Conservation (phyloP, 1,140 invertebrate species). For the Melitaea cinxia region DNA sequence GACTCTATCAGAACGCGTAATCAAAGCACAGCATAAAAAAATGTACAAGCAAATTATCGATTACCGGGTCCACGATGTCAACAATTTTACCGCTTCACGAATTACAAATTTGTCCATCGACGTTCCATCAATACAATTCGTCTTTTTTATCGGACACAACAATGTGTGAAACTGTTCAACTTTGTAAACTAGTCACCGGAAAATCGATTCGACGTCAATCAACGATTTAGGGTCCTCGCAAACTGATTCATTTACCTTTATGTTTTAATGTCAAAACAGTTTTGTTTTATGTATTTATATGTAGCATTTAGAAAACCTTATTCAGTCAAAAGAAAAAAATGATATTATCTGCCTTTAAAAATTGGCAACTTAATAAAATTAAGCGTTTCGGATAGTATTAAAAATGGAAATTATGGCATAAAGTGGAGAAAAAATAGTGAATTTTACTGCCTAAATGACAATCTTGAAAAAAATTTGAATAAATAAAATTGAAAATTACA, state of each 20-base stretch:
- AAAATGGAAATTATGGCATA: too few relatives aligned
- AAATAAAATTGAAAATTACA: too few relatives aligned
- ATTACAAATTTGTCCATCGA: slow-evolving; percentile 7
- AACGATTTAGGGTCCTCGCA: slow-evolving; percentile 4
- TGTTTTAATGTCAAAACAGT: background rate
- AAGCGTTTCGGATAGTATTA: too few relatives aligned
- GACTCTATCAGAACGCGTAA: too few relatives aligned
- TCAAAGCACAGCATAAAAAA: too few relatives aligned
- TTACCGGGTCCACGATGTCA: background rate
- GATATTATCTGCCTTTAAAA: too few relatives aligned
- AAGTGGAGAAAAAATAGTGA: too few relatives aligned
- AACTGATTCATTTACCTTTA: background rate
- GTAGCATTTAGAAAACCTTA: too few relatives aligned
- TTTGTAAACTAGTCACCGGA: slow-evolving; percentile 18
- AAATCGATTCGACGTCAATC: slow-evolving; percentile 16
- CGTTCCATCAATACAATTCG: slow-evolving; percentile 7
- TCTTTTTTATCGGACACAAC: slow-evolving; percentile 16
- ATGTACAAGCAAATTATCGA: background rate
- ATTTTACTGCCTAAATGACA: too few relatives aligned
- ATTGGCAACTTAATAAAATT: too few relatives aligned
- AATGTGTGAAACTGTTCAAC: slow-evolving; percentile 16
- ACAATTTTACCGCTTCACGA: background rate
- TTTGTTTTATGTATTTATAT: too few relatives aligned
- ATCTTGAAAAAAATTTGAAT: too few relatives aligned
- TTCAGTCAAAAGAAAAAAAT: background rate